Conservation (phyloP, 2,888 invertebrate genomes). For the Acheta domesticus region DNA sequence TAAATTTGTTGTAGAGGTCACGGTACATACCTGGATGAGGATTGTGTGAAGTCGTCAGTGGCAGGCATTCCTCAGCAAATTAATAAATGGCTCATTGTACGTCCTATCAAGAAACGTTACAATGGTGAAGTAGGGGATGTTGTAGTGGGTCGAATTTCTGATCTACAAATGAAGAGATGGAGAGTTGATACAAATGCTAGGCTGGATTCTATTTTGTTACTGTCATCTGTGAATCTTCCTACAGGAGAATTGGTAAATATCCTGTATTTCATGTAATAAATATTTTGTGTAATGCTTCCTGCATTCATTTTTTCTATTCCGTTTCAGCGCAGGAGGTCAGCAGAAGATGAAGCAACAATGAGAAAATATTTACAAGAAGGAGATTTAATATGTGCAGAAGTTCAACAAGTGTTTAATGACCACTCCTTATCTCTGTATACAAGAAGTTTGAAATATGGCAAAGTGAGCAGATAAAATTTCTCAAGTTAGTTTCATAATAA, state of each 20-base stretch:
- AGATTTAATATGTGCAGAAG: conserved; percentile 96
- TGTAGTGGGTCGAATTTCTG: conserved; percentile 88
- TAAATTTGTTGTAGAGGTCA: conserved; percentile 69
- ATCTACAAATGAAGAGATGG: conserved; percentile 93
- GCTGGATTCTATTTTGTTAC: conserved; percentile 76
- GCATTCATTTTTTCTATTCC: neutral
- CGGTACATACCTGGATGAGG: conserved; percentile 85
- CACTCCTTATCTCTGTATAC: conserved; percentile 92
- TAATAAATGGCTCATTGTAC: conserved; percentile 89
- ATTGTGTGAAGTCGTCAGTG: conserved; percentile 83
- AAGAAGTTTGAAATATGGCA: conserved; percentile 94
- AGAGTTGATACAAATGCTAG: conserved; percentile 92
- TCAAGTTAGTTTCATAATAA: no score
- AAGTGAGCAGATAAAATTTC: conserved; percentile 54
- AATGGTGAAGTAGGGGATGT: conserved; percentile 96
- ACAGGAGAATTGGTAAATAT: conserved; percentile 83
- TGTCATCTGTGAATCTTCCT: conserved; percentile 95
- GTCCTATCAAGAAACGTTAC: conserved; percentile 86
- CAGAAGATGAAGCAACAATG: conserved; percentile 98
- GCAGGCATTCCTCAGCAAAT: conserved; percentile 93
- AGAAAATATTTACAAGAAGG: conserved; percentile 89
- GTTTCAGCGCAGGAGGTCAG: conserved; percentile 74
- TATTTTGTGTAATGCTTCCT: neutral
- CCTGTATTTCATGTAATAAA: neutral
- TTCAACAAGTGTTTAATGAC: conserved; percentile 88